phyloP scores from a whole-genome alignment of 2,888 invertebrate species.

The Onthophagus sagittarius region DNA sequence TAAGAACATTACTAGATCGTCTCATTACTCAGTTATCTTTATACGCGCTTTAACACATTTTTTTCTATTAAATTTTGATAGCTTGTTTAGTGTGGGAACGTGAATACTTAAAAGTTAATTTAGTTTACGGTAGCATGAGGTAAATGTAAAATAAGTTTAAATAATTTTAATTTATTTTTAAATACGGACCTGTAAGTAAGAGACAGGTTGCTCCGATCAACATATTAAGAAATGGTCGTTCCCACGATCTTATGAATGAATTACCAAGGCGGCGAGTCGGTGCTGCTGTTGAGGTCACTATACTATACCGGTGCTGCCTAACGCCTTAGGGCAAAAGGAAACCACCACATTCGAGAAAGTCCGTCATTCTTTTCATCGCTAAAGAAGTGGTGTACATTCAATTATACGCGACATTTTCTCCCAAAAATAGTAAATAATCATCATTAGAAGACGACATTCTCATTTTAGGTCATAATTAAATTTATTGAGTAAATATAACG shows the following conservation, averaged over 20 bases:
- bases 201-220: slow-evolving; percentile 17
- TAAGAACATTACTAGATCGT: neutral
- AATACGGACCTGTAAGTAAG: neutral
- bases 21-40: neutral
- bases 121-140: neutral
- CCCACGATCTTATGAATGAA: slow-evolving; percentile 48
- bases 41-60: neutral
- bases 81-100: neutral
- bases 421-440: neutral
- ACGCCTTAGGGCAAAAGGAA: neutral
- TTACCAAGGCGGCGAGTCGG: slow-evolving; percentile 29
- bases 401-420: neutral
- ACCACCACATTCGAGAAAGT: neutral
- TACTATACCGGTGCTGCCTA: slow-evolving; percentile 32
- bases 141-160: neutral
- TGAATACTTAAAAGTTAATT: neutral
- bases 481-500: neutral
- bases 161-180: neutral
- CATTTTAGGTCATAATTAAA: neutral
- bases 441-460: neutral
- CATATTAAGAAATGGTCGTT: slow-evolving; percentile 31
- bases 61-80: neutral
- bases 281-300: slow-evolving; percentile 39
- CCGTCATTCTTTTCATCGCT: neutral
- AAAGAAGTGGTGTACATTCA: neutral